Percentiles rank a stretch among this genome's conserved stretches.
Evolutionary conservation across 2,113 vertebrate genomes (phyloP).

Genomic region (Okapia johnstoni): DNA sequence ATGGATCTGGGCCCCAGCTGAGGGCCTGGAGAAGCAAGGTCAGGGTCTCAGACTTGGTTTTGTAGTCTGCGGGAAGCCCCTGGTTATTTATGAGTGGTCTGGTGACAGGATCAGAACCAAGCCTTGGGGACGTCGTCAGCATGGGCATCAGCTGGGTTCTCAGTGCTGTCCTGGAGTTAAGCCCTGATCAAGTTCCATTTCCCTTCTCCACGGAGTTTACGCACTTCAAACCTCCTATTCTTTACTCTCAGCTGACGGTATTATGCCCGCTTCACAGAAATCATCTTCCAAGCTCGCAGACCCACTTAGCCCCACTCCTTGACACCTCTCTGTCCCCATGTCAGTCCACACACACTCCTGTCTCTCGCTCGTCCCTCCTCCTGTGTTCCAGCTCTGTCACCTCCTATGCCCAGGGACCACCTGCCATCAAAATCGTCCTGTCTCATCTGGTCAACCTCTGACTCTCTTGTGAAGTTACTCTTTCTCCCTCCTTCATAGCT

Average conservation of each 20-base stretch:
- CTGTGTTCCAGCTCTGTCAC: not conserved
- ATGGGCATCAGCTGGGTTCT: not conserved
- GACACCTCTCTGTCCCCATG: not conserved
- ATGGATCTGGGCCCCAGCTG: not conserved
- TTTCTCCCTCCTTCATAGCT: not conserved
- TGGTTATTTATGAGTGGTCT: not conserved
- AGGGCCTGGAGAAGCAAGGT: not conserved
- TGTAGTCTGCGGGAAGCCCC: not conserved
- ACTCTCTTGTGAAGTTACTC: not conserved
- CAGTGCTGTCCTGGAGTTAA: not conserved
- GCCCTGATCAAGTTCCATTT: not conserved
- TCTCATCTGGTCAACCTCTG: not conserved
- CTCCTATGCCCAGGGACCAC: not conserved
- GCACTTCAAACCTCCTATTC: not conserved
- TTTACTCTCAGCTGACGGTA: not conserved
- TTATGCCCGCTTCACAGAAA: not conserved
- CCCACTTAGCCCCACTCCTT: not conserved
- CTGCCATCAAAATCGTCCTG: not conserved
- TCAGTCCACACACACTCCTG: not conserved
- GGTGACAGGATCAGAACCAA: not conserved
- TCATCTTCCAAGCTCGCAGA: not conserved
- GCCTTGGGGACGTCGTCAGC: not conserved
- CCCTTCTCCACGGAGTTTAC: not conserved
- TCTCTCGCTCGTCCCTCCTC: not conserved
- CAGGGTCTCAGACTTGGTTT: not conserved